Evolutionary conservation across 2,797 vertebrate genomes (phyloP).

Genomic region (Octomys mimax): DNA sequence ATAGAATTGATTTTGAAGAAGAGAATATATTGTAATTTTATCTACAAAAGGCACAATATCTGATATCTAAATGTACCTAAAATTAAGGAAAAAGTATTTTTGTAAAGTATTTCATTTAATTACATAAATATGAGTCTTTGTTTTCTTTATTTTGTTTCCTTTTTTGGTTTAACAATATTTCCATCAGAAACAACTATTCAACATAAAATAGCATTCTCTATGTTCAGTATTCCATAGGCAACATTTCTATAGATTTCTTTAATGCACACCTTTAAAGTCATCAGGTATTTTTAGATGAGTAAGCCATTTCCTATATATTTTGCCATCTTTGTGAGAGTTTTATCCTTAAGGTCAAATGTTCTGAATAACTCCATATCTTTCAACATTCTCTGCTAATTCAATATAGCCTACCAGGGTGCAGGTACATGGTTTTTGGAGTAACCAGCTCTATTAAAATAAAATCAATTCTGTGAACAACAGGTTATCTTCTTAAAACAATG

Average conservation of each 20-base stretch:
- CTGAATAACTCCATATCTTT: background rate
- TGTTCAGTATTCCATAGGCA: slow-evolving; percentile 46
- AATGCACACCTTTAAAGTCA: background rate
- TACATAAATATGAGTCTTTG: slow-evolving; percentile 14
- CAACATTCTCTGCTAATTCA: background rate
- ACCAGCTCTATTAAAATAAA: slow-evolving; percentile 44
- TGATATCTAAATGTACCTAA: background rate
- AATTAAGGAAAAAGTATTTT: slow-evolving; percentile 28
- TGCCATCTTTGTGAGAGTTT: background rate
- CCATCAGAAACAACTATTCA: background rate
- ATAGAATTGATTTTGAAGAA: slow-evolving; percentile 11
- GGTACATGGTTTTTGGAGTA: slow-evolving; percentile 16
- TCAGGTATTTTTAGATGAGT: background rate
- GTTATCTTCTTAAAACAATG: slow-evolving; percentile 42
- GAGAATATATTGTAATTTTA: slow-evolving; percentile 8
- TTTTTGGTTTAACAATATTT: slow-evolving; percentile 25
- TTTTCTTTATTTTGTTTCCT: background rate
- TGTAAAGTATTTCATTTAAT: background rate
- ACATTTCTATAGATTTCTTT: background rate
- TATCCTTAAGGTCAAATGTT: background rate
- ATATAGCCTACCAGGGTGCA: background rate
- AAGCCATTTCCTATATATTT: slow-evolving; percentile 26
- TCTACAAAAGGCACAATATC: background rate
- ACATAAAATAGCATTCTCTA: background rate
- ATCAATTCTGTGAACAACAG: slow-evolving; percentile 29